Evolutionary conservation across 2,888 invertebrate genomes (phyloP), one percentile per base, ranked within the genome.

Genomic region (Paralinhomoeus sp.): DNA sequence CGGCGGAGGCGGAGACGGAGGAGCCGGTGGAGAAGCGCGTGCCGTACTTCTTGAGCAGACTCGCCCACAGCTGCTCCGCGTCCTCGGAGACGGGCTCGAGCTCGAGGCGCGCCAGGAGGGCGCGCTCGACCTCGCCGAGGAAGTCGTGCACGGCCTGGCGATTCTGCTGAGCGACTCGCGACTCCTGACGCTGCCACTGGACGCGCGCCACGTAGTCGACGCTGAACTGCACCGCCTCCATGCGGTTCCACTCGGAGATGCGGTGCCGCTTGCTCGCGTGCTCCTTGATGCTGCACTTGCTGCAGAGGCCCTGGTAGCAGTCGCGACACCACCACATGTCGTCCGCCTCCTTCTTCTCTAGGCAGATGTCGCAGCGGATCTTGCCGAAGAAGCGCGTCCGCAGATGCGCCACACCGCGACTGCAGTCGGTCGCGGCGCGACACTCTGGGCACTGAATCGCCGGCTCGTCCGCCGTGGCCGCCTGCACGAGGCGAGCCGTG

Each of bases 261-360:
- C 2, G 17, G 27, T 47, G 48, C 27, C 22, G 15, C 37, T 45
- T 45, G n/a, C 23, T 12, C 2, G 40, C 40, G 40, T 44, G 44
- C 34, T 44, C 40, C 31, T 47, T 47, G 24, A 47, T 47, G 45
- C 45, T 47, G 43, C 47, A 47, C 33, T 47, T 47, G 33, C 43
- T 43, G 43, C 47, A 47, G 2, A 47, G 24, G 15, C 42, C 44
- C 18, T 40, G 42, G 13, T 24, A 13, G 37, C 42, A 42, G 13
- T 35, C 42, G 12, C 24, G 20, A 17, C 42, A 42, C 42, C 42
- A 42, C 48, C 48, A 47, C 31, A 40, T 42, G 37, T 47, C 48
- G 18, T 45, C 48, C 13, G 46, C 34, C 21, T 38, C 36, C 39
- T 47, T 47, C 21, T 41, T 35, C 27, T 42, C 46, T 23, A 46